Conservation (phyloP, 2,113 vertebrate genomes). For the Amazona vittata region DNA sequence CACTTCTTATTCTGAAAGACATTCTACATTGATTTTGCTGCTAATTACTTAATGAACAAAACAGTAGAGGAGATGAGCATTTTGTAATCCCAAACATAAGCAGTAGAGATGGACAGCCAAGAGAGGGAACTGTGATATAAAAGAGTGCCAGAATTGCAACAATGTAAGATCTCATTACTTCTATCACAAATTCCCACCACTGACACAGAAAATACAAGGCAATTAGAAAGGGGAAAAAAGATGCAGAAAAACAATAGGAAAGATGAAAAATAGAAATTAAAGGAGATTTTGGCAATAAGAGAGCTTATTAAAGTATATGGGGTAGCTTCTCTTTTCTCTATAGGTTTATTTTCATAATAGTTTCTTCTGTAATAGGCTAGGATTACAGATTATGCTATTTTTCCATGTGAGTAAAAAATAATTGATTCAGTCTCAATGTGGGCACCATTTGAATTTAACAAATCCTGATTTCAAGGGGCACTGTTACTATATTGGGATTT, state of each 20-base stretch:
- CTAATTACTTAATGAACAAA: not conserved
- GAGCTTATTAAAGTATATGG: not conserved
- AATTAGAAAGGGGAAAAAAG: not conserved
- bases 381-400: not conserved
- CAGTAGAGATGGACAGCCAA: not conserved
- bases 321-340: not conserved
- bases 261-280: not conserved
- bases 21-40: not conserved
- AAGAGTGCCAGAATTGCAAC: fast-evolving
- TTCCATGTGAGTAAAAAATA: not conserved
- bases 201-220: not conserved
- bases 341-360: not conserved
- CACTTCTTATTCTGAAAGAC: not conserved
- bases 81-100: not conserved
- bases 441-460: not conserved
- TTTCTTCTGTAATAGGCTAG: not conserved
- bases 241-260: not conserved
- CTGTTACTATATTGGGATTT: not conserved
- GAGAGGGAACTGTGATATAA: not conserved
- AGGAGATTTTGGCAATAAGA: not conserved
- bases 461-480: not conserved
- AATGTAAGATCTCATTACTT: not conserved
- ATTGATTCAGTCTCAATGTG: not conserved
- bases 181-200: not conserved
- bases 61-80: not conserved